Evolutionary conservation across 2,797 vertebrate genomes (phyloP), one percentile per base, ranked within the genome.

Genomic region (Eutrigla gurnardus): DNA sequence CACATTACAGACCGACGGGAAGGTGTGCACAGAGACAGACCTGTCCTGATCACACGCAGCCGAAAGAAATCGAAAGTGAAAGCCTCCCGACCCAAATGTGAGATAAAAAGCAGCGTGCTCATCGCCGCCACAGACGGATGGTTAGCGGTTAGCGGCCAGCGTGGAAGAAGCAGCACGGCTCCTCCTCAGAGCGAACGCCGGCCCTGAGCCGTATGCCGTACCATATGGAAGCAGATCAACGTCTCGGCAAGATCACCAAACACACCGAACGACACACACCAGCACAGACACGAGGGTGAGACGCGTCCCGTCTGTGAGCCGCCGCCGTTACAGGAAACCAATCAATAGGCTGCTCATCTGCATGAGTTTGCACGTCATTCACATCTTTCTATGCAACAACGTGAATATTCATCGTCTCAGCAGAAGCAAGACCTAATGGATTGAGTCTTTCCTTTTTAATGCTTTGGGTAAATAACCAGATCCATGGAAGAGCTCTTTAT

Each of bases 301-400:
- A 66, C 35, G 7, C 42, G 49, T 35, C 33, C 25, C 54, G 39
- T 58, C 6, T 42, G 43, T 6, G 40, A 77, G 54, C 13, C 55
- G 73, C 71, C 35, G 36, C 9, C 36, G 64, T 71, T 57, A 52
- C n/a, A 54, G 32, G 15, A 61, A 55, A 18, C 39, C 1, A 81
- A 63, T 18, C 32, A 35, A 39, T n/a, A 59, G 25, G 43, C 50
- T 6, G 11, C 54, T 70, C 73, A 65, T 73, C 65, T 64, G 49
- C 59, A 49, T 76, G 35, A 45, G 62, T 81, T 78, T 77, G 42
- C 63, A 81, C 67, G 42, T 69, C 3, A 75, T 78, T 83, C 75
- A 54, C 73, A 18, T 18, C 36, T 12, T n/a, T 39, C 15, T 15
- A 58, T 58, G 54, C 10, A 35, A 57, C 17, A 6, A 45, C 14